Base-by-base conservation (phyloP, 2,888 invertebrate species). In the Halictus ligatus region DNA sequence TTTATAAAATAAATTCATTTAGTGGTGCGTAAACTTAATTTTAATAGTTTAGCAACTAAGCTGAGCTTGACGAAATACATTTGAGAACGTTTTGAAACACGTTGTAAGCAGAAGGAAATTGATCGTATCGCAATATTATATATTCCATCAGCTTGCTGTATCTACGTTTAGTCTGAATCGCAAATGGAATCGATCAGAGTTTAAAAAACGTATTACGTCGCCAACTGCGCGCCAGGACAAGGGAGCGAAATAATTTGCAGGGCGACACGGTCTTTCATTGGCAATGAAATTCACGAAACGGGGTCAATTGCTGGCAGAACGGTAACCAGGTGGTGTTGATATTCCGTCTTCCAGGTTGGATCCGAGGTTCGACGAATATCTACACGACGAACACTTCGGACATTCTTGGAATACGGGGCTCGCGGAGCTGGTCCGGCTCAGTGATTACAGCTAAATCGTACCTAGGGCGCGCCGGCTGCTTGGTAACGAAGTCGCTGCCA, bases 401-500 rank as follows among this genome's bases (percentile, higher is more conserved):
- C 83, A 79, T 86, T 88, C 88, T 88, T 89, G 83, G 78, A 81
- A 82, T 78, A 79, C 64, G 71, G 74, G 89, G 85, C 81, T 78
- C 69, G 58, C 81, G 88, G 82, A 89, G 90, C 87, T 89, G 87
- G 84, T 88, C 83, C 81, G 73, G 87, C 72, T 78, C 86, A 78
- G 83, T 88, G 89, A 91, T 90, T 90, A 91, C 88, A 81, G 87
- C 76, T 89, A 86, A 90, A 89, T 88, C 85, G 86, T 88, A 54
- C n/a, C 78, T 79, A 69, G 84, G 88, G 29, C 18, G 90, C 87
- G 72, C 90, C 91, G 87, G 91, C 91, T 90, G 90, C 69, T 83
- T 83, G 84, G 87, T 87, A 84, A 80, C 83, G 78, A 88, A 88
- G 84, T 84, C 88, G 89, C 86, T 92, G 92, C 93, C 92, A 93